phyloP scores from a whole-genome alignment of 2,113 vertebrate species.

The Cathartes aura region DNA sequence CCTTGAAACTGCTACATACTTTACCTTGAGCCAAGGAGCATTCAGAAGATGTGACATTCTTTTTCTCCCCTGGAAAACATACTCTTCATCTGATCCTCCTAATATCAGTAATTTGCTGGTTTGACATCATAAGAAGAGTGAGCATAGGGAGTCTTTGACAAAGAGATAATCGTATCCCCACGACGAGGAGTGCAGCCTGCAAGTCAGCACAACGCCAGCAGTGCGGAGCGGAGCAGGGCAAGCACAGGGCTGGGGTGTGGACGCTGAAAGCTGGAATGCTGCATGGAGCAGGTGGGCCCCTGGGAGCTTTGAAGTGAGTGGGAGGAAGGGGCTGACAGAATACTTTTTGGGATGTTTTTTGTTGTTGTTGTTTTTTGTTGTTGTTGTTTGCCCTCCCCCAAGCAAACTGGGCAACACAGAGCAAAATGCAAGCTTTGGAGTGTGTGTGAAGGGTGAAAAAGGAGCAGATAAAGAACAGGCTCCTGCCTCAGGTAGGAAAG shows the following conservation, averaged over 20 bases:
- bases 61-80: not conserved
- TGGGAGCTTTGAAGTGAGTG: not conserved
- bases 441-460: not conserved
- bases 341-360: not conserved
- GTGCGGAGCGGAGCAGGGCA: accelerated
- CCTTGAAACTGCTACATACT: not conserved
- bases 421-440: not conserved
- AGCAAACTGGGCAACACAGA: not conserved
- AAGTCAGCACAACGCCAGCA: accelerated
- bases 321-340: not conserved
- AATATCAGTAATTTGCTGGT: not conserved
- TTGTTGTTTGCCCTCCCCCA: not conserved
- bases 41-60: not conserved
- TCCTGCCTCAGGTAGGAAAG: not conserved
- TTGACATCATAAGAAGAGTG: not conserved
- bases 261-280: not conserved
- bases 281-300: not conserved
- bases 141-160: not conserved
- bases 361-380: not conserved
- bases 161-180: accelerated
- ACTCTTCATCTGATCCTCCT: not conserved
- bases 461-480: not conserved
- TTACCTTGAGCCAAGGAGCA: not conserved
- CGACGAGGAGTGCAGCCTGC: not conserved
- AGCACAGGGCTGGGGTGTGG: accelerated